Base-by-base conservation (phyloP, 2,113 vertebrate species). In the Thymallus thymallus region DNA sequence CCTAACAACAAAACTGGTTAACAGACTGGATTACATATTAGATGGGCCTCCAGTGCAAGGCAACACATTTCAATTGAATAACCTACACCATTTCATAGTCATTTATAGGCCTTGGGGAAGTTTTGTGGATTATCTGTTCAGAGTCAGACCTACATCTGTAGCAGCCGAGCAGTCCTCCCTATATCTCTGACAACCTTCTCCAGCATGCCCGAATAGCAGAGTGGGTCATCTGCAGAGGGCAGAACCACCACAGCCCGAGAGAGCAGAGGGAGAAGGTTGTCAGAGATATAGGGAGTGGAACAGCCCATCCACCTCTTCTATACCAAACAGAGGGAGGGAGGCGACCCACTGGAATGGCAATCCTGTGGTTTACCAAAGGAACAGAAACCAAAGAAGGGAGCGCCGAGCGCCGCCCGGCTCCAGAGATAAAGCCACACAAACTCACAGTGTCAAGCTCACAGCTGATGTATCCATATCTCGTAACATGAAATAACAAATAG, bases 351-450 rank as follows among this genome's bases (percentile, higher is more conserved):
- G 23, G 68, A 68, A 46, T 29, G 58, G 56, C 56, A 23, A 45
- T 26, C 46, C 68, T 71, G 63, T 22, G 72, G 55, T 26, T 67
- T 60, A 56, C 72, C 72, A 72, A 26, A 51, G 69, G 41, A 72
- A 62, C 62, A 20, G 56, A 68, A 60, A 51, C 56, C 61, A 55
- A 66, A 61, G 71, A 56, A 71, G 69, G 68, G 77, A 67, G 64
- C 16, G 30, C 29, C 30, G 48, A 60, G 6, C n/a, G n/a, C n/a
- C n/a, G n/a, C 56, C n/a, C n/a, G 2, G 30, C 56, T 30, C 26
- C 64, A 62, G 64, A 16, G 46, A 74, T 58, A 46, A 51, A 71
- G 48, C 20, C 35, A 56, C 5, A 20, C 24, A 65, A 80, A 30
- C 71, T 45, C 55, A 23, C 56, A 22, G 56, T 51, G 56, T 18